Evolutionary conservation across 2,888 invertebrate species (phyloP).

Genomic region (Adelphocoris suturalis): DNA sequence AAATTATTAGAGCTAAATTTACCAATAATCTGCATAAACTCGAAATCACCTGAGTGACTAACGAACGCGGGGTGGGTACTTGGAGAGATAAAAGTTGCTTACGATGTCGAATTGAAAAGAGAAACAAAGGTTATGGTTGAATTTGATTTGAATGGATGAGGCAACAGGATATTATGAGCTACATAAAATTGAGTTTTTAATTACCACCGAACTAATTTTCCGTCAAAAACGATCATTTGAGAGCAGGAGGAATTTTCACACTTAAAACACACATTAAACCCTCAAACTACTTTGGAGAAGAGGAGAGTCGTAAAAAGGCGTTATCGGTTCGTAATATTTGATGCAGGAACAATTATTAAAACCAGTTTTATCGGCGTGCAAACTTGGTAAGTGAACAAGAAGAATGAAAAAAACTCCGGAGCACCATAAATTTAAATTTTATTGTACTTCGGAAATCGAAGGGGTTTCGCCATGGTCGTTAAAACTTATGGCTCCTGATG

Average conservation of each 20-base stretch:
- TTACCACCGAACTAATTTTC: neutral
- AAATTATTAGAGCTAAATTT: too few relatives aligned
- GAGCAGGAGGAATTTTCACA: neutral
- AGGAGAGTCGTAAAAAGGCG: neutral
- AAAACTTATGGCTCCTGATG: neutral
- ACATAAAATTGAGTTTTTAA: neutral
- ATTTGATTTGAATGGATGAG: neutral
- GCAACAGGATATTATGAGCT: neutral
- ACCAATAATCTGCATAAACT: too few relatives aligned
- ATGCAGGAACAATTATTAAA: neutral
- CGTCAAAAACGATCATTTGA: neutral
- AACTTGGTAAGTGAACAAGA: conserved; percentile 3
- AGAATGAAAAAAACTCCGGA: neutral
- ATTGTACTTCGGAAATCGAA: neutral
- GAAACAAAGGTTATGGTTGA: too few relatives aligned
- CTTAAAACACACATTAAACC: conserved; percentile 28
- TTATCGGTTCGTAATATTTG: neutral
- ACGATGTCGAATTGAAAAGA: too few relatives aligned
- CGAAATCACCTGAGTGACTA: too few relatives aligned
- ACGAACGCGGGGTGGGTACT: too few relatives aligned
- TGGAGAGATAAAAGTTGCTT: too few relatives aligned
- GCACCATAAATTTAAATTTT: conserved; percentile 22
- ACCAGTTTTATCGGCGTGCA: neutral
- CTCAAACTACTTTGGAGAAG: neutral
- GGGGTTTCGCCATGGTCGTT: conserved; percentile 16